Evolutionary conservation across 2,797 vertebrate genomes (phyloP).

Genomic region (Muscicapa comitata): DNA sequence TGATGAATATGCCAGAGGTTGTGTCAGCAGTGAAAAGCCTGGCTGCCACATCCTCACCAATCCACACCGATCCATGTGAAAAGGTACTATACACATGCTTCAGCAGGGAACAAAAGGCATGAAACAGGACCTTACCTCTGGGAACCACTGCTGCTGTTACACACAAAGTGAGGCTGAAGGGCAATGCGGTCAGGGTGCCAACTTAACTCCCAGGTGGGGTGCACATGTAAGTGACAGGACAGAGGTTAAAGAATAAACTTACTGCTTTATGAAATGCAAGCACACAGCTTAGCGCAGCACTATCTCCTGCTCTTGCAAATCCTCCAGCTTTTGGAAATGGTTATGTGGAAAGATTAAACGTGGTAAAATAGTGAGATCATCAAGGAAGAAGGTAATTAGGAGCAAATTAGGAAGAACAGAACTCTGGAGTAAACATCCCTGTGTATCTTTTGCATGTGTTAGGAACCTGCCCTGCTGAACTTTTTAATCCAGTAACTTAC

Average conservation of each 20-base stretch:
- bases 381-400: background rate
- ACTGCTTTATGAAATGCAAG: background rate
- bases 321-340: background rate
- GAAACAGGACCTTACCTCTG: background rate
- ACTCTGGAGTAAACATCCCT: background rate
- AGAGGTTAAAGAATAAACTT: background rate
- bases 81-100: background rate
- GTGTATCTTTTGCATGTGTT: fast-evolving
- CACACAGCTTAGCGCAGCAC: background rate
- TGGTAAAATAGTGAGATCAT: background rate
- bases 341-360: background rate
- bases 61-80: fast-evolving
- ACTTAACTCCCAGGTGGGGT: background rate
- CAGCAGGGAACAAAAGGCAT: background rate
- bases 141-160: fast-evolving
- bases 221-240: background rate
- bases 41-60: background rate
- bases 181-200: background rate
- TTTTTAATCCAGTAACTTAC: background rate
- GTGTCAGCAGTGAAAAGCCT: background rate
- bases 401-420: background rate
- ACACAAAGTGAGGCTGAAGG: background rate
- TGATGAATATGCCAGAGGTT: background rate
- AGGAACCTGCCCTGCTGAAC: background rate
- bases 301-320: background rate